Evolutionary conservation across 2,888 invertebrate genomes (phyloP).

Genomic region (Scaptomyza flava): DNA sequence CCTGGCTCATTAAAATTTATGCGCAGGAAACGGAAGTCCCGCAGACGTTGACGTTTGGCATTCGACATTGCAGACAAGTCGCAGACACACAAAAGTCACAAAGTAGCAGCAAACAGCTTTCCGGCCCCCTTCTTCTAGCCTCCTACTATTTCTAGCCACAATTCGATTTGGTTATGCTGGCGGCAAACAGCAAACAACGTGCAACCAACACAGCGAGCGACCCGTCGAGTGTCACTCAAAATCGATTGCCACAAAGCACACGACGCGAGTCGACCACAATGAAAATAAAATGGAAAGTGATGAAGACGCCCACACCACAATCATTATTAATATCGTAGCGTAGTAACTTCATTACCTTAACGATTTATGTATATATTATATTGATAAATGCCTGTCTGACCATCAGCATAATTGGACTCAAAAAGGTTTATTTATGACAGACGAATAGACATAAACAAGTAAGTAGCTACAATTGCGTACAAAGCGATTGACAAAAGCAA

Average conservation of each 20-base stretch:
- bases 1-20: constrained; percentile 72
- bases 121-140: constrained; percentile 12
- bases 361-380: constrained; percentile 11
- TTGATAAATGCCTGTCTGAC: constrained; percentile 23
- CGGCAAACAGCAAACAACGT: constrained; percentile 38
- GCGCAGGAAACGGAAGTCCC: constrained; percentile 76
- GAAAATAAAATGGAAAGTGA: constrained; percentile 72
- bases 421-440: constrained; percentile 25
- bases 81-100: constrained; percentile 48
- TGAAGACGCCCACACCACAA: constrained; percentile 69
- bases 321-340: constrained; percentile 10
- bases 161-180: constrained; percentile 51
- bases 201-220: constrained; percentile 2
- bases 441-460: not conserved
- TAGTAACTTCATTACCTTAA: constrained; percentile 10
- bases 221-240: constrained; percentile 60
- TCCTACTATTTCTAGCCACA: constrained; percentile 35
- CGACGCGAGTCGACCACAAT: constrained; percentile 13
- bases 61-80: constrained; percentile 28
- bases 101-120: constrained; percentile 8
- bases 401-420: constrained; percentile 29
- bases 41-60: constrained; percentile 52
- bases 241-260: constrained; percentile 33
- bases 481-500: too few species aligned
- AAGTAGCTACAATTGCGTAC: constrained; percentile 1